These are phyloP conservation scores for Malacosoma neustria DNA, from an alignment of 2,888 invertebrate species.

Conservation along the genomic window DNA sequence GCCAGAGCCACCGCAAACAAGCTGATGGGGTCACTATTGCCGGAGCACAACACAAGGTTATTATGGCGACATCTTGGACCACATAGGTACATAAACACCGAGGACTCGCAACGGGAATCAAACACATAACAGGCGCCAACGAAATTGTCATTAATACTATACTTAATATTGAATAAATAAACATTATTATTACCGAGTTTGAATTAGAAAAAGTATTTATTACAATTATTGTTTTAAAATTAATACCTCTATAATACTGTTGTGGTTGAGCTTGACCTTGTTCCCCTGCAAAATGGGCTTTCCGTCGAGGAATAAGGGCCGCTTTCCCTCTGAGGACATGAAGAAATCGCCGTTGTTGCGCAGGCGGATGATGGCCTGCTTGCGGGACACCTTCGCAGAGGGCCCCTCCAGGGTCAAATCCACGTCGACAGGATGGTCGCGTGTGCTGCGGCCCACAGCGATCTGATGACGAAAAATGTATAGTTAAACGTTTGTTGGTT, in stretches of 20 bases:
- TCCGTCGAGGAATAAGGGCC: conserved; percentile 96
- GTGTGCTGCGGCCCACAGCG: conserved; percentile 92
- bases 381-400: conserved; percentile 92
- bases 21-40: no score
- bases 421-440: conserved; percentile 93
- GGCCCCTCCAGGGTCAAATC: conserved; percentile 96
- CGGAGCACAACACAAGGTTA: no score
- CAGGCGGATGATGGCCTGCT: conserved; percentile 92
- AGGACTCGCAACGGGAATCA: no score
- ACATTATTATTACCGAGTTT: no score
- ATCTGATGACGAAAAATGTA: conserved; percentile 71
- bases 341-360: conserved; percentile 96
- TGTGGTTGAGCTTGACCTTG: conserved; percentile 93
- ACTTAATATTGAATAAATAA: no score
- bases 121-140: no score
- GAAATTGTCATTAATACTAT: no score
- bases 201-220: no score
- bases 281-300: conserved; percentile 90
- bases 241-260: conserved; percentile 96
- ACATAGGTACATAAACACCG: no score
- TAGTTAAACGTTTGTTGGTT: background rate
- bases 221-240: no score
- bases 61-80: no score
- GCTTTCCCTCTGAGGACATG: conserved; percentile 94
- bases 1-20: no score